Base-by-base conservation (phyloP, 2,797 vertebrate species). In the Prionace glauca region DNA sequence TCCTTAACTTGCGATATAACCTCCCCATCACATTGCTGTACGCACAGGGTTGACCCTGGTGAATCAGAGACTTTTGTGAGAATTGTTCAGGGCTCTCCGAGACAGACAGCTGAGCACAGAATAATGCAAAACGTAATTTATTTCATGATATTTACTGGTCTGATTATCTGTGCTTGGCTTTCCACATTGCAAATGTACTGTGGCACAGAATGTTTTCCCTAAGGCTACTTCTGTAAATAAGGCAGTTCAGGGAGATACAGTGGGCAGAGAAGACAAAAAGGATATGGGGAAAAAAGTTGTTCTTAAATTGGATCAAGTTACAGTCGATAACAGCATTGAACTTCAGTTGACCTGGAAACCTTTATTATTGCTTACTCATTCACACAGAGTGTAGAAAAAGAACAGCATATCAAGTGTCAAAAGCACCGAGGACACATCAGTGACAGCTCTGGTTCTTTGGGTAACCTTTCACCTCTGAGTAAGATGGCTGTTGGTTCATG, bases 101-200 rank as follows among this genome's bases (percentile, higher is more conserved):
- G 29, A 91, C 60, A 65, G 32, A n/a, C 32, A 91, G n/a, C 32
- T 65, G 50, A 62, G 29, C 32, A 20, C 29, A 90, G 56, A 62
- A 90, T 90, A 90, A 62, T 90, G 87, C 32, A 62, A 62, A 22
- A 36, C 67, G 88, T 91, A 91, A 91, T 91, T 91, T 91, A 91
- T 65, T 65, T 65, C 32, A 91, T 60, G 32, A 9, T 67, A 91
- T 67, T 91, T 91, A n/a, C 88, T n/a, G 62, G 2, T 91, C 62
- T 16, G 14, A 65, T 36, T n/a, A 91, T n/a, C 12, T 91, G 26
- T 62, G 60, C 32, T 32, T 65, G 4, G 14, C 88, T 67, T 91
- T 65, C 32, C 32, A 45, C 56, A 65, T 65, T 67, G 60, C 20
- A 32, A 65, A 32, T 67, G 88, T 65, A 1, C 16, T 16, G n/a